Conservation (phyloP, 2,888 invertebrate genomes). For the Stenolophus ochropezus region DNA sequence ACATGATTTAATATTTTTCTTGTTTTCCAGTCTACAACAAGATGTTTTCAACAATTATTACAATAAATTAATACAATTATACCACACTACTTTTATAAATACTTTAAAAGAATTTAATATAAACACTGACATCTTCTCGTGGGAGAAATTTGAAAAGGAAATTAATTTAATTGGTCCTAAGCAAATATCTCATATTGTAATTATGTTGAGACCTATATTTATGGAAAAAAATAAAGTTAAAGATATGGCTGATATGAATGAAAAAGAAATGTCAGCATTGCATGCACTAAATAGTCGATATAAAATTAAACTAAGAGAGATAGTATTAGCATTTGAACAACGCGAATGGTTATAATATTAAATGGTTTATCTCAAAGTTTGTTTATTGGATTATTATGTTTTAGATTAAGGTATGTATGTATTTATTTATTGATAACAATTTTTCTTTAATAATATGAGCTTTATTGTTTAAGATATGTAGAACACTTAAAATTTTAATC, state of each 20-base stretch:
- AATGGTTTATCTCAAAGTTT: background rate
- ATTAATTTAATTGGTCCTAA: constrained; percentile 71
- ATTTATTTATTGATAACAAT: background rate
- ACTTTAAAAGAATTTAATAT: constrained; percentile 71
- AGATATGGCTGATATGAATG: constrained; percentile 68
- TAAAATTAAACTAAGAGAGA: constrained; percentile 33
- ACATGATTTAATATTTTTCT: constrained; percentile 73
- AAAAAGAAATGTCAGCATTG: constrained; percentile 62
- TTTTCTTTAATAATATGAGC: background rate
- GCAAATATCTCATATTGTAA: constrained; percentile 74
- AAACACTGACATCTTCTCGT: constrained; percentile 69
- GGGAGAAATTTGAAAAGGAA: constrained; percentile 72
- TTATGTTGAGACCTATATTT: constrained; percentile 74
- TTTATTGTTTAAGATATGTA: background rate
- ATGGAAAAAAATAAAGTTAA: constrained; percentile 73
- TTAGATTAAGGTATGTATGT: background rate
- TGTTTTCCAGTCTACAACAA: constrained; percentile 72
- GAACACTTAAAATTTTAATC: background rate
- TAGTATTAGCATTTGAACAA: constrained; percentile 17
- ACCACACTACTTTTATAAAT: constrained; percentile 74
- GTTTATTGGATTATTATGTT: background rate
- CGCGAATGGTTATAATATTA: constrained; percentile 16
- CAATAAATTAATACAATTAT: constrained; percentile 72
- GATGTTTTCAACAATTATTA: constrained; percentile 69
- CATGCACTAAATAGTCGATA: constrained; percentile 42